These are phyloP conservation scores for Drosophila lacteicornis DNA, from an alignment of 1,140 invertebrate genomes.

Conservation along the genomic window DNA sequence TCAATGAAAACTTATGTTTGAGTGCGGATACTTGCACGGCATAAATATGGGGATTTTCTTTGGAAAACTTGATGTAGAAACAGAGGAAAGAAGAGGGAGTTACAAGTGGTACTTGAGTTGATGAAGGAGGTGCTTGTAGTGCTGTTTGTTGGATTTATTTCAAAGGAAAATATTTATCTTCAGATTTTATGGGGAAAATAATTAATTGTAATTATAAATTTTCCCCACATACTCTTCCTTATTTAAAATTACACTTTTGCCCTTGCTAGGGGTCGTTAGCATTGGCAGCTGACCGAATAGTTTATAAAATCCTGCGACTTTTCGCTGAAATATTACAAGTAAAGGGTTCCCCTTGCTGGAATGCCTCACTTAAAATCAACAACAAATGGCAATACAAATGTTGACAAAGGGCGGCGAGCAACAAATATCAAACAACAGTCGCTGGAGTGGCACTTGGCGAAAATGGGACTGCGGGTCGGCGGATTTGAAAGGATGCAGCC, in stretches of 20 bases:
- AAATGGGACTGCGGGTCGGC: constrained; percentile 53
- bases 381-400: constrained; percentile 69
- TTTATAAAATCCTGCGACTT: constrained; percentile 26
- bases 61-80: background rate
- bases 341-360: constrained; percentile 6
- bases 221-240: background rate
- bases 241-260: background rate
- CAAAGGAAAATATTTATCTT: background rate
- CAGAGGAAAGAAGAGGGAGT: background rate
- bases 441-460: constrained; percentile 52
- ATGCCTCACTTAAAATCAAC: constrained; percentile 46
- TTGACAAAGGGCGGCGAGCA: constrained; percentile 58
- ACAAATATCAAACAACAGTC: constrained; percentile 54
- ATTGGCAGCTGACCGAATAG: background rate
- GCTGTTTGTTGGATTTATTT: background rate
- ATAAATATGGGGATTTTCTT: constrained; percentile 7
- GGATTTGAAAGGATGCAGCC: constrained; percentile 44
- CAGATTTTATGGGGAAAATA: background rate
- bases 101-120: background rate
- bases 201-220: background rate
- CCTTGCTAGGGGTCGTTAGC: background rate
- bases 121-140: background rate
- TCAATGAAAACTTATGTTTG: constrained; percentile 30
- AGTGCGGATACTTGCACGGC: background rate
- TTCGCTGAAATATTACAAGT: constrained; percentile 4